A percentile compares a stretch with the other conserved stretches of the same genome.
Conservation (phyloP, 2,113 vertebrate species). For the Hyperoodon ampullatus region DNA sequence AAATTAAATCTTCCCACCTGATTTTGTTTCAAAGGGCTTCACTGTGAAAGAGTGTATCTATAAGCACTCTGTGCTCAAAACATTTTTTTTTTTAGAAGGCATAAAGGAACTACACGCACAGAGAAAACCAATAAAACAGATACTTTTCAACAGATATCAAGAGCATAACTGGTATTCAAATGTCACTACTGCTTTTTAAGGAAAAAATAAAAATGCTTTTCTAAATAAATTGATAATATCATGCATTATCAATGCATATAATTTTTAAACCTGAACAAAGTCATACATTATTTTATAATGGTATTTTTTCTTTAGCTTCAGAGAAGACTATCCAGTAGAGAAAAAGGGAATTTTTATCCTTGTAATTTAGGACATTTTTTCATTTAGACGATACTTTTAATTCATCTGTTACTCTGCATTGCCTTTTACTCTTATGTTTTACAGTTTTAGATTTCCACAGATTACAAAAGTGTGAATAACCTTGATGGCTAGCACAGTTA, state of each 20-base stretch:
- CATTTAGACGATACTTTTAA: background rate
- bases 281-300: background rate
- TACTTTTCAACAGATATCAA: background rate
- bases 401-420: background rate
- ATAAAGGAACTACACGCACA: background rate
- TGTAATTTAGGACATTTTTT: background rate
- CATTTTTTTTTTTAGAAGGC: background rate
- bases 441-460: slow-evolving; percentile 72
- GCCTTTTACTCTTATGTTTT: slow-evolving; percentile 8
- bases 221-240: background rate
- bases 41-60: background rate
- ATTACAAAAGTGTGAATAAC: slow-evolving; percentile 74
- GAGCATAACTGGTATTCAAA: background rate
- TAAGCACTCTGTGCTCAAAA: background rate
- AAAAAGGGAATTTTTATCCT: background rate
- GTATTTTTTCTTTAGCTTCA: background rate
- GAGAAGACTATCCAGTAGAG: background rate
- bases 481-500: slow-evolving; percentile 74
- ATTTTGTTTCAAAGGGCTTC: background rate
- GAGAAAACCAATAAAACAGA: background rate
- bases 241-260: background rate
- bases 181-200: background rate
- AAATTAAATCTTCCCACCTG: background rate
- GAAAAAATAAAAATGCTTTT: background rate
- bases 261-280: background rate